Conservation (phyloP, 2,888 invertebrate genomes). For the Escarpia spicata region DNA sequence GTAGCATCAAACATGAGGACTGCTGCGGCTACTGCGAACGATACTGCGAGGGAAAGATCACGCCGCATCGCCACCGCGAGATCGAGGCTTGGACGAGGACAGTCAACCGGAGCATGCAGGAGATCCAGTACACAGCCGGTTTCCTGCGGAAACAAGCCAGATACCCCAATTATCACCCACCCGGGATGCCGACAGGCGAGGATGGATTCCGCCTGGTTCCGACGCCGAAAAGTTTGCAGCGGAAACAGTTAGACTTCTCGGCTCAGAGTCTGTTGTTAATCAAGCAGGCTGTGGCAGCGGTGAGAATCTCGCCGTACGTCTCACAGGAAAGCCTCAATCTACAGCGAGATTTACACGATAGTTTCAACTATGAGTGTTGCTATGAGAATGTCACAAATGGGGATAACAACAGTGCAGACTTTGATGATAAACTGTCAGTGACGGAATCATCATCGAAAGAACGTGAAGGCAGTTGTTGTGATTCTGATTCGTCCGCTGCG, state of each 20-base stretch:
- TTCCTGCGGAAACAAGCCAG: background rate
- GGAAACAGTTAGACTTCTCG: background rate
- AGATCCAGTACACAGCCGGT: background rate
- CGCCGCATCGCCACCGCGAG: background rate
- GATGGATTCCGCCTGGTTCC: slow-evolving; percentile 7
- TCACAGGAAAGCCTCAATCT: background rate
- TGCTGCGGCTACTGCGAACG: slow-evolving; percentile 27
- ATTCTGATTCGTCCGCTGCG: background rate
- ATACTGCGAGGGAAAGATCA: slow-evolving; percentile 21
- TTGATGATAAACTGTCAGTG: background rate
- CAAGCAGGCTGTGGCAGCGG: background rate
- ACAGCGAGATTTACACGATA: background rate
- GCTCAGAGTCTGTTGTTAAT: background rate
- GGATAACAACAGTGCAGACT: background rate
- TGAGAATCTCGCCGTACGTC: background rate
- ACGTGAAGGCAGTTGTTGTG: background rate
- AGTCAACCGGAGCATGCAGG: slow-evolving; percentile 5
- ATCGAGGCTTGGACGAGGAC: slow-evolving; percentile 24
- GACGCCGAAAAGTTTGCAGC: background rate
- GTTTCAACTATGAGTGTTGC: background rate
- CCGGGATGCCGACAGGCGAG: background rate
- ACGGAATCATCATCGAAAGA: background rate
- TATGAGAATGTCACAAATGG: background rate
- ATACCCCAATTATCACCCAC: slow-evolving; percentile 17
- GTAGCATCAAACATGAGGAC: slow-evolving; percentile 19